Conservation (phyloP, 2,888 invertebrate species). For the Terebella lapidaria region DNA sequence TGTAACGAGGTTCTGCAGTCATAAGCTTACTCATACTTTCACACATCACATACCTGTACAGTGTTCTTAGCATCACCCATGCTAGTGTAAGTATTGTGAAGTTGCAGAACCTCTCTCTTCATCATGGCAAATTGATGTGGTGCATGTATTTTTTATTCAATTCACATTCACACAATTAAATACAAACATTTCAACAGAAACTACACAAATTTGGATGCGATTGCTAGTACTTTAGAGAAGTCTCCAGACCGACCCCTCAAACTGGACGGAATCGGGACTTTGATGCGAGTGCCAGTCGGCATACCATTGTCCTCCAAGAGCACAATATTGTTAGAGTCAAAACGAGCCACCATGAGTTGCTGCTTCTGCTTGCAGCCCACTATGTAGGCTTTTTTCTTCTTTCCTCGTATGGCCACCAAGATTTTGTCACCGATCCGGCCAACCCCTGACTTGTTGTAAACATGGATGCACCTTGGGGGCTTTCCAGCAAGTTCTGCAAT, state of each 20-base stretch:
- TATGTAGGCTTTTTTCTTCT: slow-evolving; percentile 87
- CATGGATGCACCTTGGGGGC: slow-evolving; percentile 87
- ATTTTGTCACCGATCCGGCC: slow-evolving; percentile 77
- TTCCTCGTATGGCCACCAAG: slow-evolving; percentile 86
- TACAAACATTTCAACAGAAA: neutral
- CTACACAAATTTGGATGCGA: slow-evolving; percentile 81
- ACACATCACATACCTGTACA: too few species aligned
- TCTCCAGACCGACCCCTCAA: slow-evolving; percentile 74
- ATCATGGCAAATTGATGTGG: too few species aligned
- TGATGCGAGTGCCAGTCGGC: slow-evolving; percentile 90
- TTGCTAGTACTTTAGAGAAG: slow-evolving; percentile 81
- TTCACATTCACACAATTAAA: too few species aligned
- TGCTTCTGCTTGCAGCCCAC: slow-evolving; percentile 84
- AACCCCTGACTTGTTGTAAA: slow-evolving; percentile 57
- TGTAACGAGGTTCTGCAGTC: too few species aligned
- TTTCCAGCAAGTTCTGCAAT: slow-evolving; percentile 90
- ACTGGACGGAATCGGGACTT: slow-evolving; percentile 88
- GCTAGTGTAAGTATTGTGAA: too few species aligned
- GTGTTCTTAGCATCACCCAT: too few species aligned
- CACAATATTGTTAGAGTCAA: slow-evolving; percentile 93
- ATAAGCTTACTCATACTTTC: too few species aligned
- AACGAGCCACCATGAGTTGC: slow-evolving; percentile 75
- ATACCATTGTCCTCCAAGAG: slow-evolving; percentile 90
- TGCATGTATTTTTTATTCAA: neutral
- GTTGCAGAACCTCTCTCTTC: too few species aligned